These are phyloP conservation scores for Coronaproctus castanopsis DNA, from an alignment of 2,888 invertebrate species.

Conservation along the genomic window DNA sequence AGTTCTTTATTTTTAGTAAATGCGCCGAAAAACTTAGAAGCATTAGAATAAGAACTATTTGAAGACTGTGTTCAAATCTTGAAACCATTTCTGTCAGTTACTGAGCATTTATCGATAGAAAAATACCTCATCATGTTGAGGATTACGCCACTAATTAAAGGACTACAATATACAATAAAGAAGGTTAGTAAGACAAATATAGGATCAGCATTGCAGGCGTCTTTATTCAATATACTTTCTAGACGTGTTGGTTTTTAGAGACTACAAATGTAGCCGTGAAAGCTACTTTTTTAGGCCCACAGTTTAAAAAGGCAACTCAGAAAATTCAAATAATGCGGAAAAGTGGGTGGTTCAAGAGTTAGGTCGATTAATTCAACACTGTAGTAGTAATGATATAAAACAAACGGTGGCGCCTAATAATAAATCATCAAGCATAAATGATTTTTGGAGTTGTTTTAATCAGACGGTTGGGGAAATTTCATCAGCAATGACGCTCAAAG, in stretches of 20 bases:
- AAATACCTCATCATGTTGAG: background rate
- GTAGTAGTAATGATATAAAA: background rate
- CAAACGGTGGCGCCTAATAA: background rate
- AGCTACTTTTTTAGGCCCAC: background rate
- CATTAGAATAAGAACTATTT: constrained; percentile 16
- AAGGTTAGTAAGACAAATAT: background rate
- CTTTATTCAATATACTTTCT: background rate
- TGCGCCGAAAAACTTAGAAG: background rate
- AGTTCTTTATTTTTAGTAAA: constrained; percentile 11
- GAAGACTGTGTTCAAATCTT: constrained; percentile 14
- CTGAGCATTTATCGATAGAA: background rate
- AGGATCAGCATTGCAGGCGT: background rate
- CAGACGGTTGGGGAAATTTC: background rate
- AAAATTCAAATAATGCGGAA: background rate
- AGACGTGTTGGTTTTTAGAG: background rate
- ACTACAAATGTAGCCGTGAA: background rate
- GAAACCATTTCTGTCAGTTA: constrained; percentile 1
- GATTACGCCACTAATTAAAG: background rate
- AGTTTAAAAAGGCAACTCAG: background rate
- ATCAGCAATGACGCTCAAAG: background rate
- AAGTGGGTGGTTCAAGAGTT: background rate
- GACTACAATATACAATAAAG: background rate
- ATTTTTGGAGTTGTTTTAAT: background rate
- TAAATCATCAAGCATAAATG: background rate
- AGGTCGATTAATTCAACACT: background rate